Base-by-base conservation (phyloP, 2,113 vertebrate species). In the Urocolius indicus region DNA sequence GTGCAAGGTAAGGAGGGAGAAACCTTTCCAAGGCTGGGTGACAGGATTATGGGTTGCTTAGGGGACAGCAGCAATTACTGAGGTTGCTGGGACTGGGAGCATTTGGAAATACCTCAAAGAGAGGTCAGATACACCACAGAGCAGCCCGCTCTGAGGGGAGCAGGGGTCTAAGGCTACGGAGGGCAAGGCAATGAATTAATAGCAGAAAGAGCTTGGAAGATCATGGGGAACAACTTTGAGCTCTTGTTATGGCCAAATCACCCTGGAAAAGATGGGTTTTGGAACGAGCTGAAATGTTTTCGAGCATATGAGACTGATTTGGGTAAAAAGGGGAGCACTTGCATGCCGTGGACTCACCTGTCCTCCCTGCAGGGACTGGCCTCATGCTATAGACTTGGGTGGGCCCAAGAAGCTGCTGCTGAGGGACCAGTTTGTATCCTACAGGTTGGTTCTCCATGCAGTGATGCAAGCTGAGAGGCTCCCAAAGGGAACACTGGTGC, bases 11-110 rank as follows among this genome's bases (percentile, higher is more conserved):
- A 77, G 1, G 36, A 95, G 27, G n/a, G 65, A 94, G 83, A 77
- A 78, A 92, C 75, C 82, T 89, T 93, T 72, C 73, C 92, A 75
- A 75, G 87, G n/a, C 89, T 82, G 69, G 22, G 27, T 89, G 69
- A 77, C n/a, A 89, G 77, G 36, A 65, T 4, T 6, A 54, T 84
- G 77, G 52, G 38, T 67, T 92, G 89, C n/a, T 71, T 61, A 17
- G 17, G 30, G 80, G n/a, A 92, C 73, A 90, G 45, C 61, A 84
- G 65, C 45, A 41, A 19, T 81, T 61, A 65, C 32, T 48, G 69
- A 95, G 57, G 54, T 61, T 1, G 14, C 38, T 84, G 55, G 48
- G 32, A 74, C 32, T 46, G 13, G 23, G 20, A 66, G 29, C 48
- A 48, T 58, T 77, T 79, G 49, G 45, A 69, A 57, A 51, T 27